Conservation (phyloP, 2,113 vertebrate genomes). For the Onychostoma macrolepis region DNA sequence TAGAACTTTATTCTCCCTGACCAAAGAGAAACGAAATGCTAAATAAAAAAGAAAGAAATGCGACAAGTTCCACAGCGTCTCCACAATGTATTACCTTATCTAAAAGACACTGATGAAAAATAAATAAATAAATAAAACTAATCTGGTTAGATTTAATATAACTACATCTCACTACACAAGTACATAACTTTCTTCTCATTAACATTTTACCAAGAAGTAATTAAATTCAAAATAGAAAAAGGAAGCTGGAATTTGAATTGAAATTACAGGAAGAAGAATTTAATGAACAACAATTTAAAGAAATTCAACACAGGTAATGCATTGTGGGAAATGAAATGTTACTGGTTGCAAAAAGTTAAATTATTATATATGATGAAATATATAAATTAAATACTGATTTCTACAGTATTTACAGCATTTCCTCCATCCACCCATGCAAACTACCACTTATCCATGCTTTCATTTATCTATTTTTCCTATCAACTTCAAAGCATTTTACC, state of each 20-base stretch:
- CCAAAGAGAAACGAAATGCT: conserved; percentile 26
- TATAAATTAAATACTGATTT: not conserved
- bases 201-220: too few relatives aligned
- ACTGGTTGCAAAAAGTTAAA: not conserved
- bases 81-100: not conserved
- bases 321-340: not conserved
- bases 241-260: not conserved
- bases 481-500: not conserved
- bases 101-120: not conserved
- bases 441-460: not conserved
- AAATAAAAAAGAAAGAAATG: conserved; percentile 42
- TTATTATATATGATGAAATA: not conserved
- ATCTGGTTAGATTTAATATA: not conserved
- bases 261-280: not conserved
- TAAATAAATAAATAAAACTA: not conserved
- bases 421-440: not conserved
- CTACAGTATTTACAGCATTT: not conserved
- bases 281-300: not conserved
- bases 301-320: not conserved
- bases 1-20: conserved; percentile 38
- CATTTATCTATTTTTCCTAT: not conserved
- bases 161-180: not conserved
- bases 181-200: too few relatives aligned
- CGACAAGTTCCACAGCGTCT: conserved; percentile 39
- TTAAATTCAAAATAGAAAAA: not conserved